Percentiles rank a stretch among this genome's conserved stretches.
Conservation (phyloP, 2,113 vertebrate species). For the Vulpes ferrilata region DNA sequence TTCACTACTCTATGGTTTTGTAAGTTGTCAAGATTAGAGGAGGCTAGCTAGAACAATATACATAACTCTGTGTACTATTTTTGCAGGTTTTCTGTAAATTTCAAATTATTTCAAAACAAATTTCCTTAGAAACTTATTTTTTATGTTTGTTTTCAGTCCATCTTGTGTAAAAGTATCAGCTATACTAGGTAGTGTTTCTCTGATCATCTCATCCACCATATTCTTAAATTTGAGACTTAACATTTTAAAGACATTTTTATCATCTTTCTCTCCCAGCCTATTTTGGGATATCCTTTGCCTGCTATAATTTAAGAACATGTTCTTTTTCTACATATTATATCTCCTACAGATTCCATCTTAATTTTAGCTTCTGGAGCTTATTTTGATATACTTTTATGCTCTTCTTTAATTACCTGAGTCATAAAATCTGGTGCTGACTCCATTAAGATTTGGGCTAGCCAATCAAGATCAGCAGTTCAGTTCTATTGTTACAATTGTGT, state of each 20-base stretch:
- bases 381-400: conserved; percentile 68
- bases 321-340: conserved; percentile 77
- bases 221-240: conserved; percentile 69
- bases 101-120: conserved; percentile 44
- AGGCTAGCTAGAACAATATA: not conserved
- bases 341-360: conserved; percentile 73
- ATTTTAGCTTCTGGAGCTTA: conserved; percentile 75
- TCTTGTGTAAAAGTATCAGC: conserved; percentile 34
- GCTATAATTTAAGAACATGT: conserved; percentile 79
- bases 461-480: not conserved
- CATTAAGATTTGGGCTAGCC: conserved; percentile 8
- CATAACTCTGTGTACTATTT: not conserved
- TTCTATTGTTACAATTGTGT: not conserved
- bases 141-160: conserved; percentile 54
- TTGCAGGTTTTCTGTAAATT: conserved; percentile 37
- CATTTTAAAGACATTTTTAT: conserved; percentile 79
- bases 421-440: conserved; percentile 34
- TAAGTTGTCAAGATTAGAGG: conserved; percentile 35
- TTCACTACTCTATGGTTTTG: not conserved
- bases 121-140: not conserved
- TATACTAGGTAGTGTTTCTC: conserved; percentile 8
- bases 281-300: conserved; percentile 81
- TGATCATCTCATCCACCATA: conserved; percentile 63
- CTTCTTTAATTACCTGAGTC: conserved; percentile 66
- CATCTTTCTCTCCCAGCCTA: conserved; percentile 75